Conservation (phyloP, 2,888 invertebrate genomes). For the Morpho helenor region DNA sequence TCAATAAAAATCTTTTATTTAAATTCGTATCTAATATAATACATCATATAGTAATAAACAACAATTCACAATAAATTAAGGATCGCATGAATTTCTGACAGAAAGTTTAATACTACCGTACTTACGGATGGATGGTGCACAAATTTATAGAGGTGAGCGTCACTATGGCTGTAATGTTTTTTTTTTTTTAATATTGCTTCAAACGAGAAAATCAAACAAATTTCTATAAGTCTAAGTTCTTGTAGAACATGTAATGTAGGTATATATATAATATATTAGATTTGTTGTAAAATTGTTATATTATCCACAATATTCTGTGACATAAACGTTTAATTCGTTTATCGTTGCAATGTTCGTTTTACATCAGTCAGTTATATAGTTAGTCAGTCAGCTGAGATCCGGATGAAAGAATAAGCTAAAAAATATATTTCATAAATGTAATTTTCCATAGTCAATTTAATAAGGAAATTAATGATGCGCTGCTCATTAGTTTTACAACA, state of each 20-base stretch:
- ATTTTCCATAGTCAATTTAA: too few relatives aligned
- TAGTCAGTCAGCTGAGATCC: too few relatives aligned
- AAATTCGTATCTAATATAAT: slow-evolving; percentile 62
- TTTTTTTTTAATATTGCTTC: too few relatives aligned
- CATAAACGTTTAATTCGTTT: too few relatives aligned
- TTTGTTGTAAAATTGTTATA: neutral
- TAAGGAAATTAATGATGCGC: too few relatives aligned
- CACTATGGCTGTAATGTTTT: too few relatives aligned
- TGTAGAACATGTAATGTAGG: neutral
- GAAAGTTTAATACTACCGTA: slow-evolving; percentile 18
- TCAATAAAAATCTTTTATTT: slow-evolving; percentile 54
- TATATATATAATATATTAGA: neutral
- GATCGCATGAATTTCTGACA: slow-evolving; percentile 20
- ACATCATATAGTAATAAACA: slow-evolving; percentile 48
- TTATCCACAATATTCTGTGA: neutral
- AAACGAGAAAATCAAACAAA: too few relatives aligned
- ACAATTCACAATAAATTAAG: slow-evolving; percentile 32
- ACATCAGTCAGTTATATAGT: too few relatives aligned
- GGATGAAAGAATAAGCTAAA: too few relatives aligned
- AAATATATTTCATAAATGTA: too few relatives aligned
- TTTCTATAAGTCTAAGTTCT: neutral
- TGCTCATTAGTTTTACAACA: too few relatives aligned
- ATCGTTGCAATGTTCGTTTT: too few relatives aligned
- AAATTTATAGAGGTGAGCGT: neutral
- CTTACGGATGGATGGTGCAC: slow-evolving; percentile 16